Evolutionary conservation across 2,113 vertebrate genomes (phyloP), one percentile per base, ranked within the genome.

Genomic region (Parus major): DNA sequence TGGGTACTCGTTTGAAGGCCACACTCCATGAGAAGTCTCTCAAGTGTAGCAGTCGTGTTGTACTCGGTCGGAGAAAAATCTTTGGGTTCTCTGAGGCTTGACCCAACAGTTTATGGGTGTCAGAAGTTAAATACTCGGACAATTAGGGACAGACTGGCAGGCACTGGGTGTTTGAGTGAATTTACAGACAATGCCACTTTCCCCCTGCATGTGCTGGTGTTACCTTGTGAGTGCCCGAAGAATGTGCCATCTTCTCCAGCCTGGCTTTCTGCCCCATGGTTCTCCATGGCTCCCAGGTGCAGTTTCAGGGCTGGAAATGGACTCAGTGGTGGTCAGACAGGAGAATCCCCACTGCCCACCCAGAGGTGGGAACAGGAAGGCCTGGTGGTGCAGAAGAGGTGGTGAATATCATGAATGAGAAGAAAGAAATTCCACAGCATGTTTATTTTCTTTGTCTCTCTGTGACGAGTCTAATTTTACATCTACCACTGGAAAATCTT

Each of bases 171-270:
- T 12, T 64, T 4, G 31, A 60, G 36, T n/a, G 22, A 31, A 36
- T 88, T 71, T 44, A 8, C 15, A 56, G 49, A 7, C 28, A 25
- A 6, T 27, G 16, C 33, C 35, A 17, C 13, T 1, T 46, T n/a
- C 8, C 20, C 3, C 39, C 39, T 39, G 1, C 0, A 0, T 22
- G 13, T 24, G 14, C 16, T 59, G 25, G 18, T 60, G 47, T 42
- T 42, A 13, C 50, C 36, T 78, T 59, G 28, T 3, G 18, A 75
- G 33, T 42, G 27, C 39, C n/a, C 63, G 35, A 27, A 50, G 39
- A 61, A 78, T 0, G 0, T 8, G 10, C 35, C 12, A 3, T 35
- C 39, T 29, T 47, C 29, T 75, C 52, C 64, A 84, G 42, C 42
- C 36, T 80, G 75, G n/a, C 4, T 28, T 73, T 63, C 36, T 66